These are phyloP conservation scores for Lasiommata megera DNA, from an alignment of 2,888 invertebrate genomes.

Conservation along the genomic window DNA sequence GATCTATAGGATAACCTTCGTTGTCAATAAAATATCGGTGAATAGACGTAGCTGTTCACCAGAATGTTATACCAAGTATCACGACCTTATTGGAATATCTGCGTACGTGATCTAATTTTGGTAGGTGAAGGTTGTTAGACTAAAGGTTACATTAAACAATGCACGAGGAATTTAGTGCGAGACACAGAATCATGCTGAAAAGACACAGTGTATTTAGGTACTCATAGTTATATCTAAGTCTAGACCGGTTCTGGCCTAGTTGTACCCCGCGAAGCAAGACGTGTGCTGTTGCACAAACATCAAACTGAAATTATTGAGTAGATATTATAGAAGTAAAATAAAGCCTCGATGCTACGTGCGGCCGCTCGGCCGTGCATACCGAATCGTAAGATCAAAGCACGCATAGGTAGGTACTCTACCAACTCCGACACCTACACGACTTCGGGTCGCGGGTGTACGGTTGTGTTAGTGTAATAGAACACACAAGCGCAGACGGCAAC, in stretches of 20 bases:
- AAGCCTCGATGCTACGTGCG: conserved; percentile 71
- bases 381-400: conserved; percentile 81
- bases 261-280: conserved; percentile 51
- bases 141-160: conserved; percentile 30
- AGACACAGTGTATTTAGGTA: conserved; percentile 17
- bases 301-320: conserved; percentile 76
- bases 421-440: conserved; percentile 71
- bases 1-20: conserved; percentile 25
- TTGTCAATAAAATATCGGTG: conserved; percentile 25
- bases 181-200: conserved; percentile 19
- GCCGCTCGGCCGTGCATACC: conserved; percentile 78
- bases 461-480: conserved; percentile 51
- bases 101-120: conserved; percentile 40
- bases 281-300: conserved; percentile 74
- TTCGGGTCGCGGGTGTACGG: conserved; percentile 43
- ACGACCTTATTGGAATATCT: conserved; percentile 36
- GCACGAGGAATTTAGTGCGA: conserved; percentile 18
- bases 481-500: conserved; percentile 61
- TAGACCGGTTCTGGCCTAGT: conserved; percentile 37
- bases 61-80: conserved; percentile 34
- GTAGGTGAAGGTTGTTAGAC: conserved; percentile 35
- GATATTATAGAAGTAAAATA: conserved; percentile 76
- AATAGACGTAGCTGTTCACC: conserved; percentile 27
- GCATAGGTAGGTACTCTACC: conserved; percentile 72
- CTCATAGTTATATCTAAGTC: conserved; percentile 26